A percentile compares a stretch with the other conserved stretches of the same genome.
Evolutionary conservation across 2,113 vertebrate genomes (phyloP).

Genomic region (Typhlomys cinereus): DNA sequence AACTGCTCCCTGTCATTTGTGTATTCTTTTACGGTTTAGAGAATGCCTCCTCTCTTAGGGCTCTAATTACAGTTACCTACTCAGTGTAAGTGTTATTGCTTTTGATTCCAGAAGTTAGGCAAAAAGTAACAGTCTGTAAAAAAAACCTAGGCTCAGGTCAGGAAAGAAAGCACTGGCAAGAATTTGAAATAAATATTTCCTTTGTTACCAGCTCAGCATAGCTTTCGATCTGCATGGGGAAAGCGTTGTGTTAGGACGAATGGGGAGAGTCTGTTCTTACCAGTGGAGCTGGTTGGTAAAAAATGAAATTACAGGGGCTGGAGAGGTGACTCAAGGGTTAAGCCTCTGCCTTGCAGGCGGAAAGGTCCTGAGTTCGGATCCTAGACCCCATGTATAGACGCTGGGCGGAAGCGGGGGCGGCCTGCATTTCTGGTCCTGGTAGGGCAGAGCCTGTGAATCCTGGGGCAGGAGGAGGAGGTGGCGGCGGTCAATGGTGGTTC

Average conservation of each 20-base stretch:
- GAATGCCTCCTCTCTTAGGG: background rate
- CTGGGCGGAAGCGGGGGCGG: too few relatives aligned
- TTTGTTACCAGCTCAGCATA: background rate
- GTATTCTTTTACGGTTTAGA: constrained; percentile 26
- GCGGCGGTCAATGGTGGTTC: too few relatives aligned
- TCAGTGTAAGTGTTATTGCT: constrained; percentile 13
- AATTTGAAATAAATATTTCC: constrained; percentile 35
- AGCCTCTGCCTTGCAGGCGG: too few relatives aligned
- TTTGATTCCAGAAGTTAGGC: constrained; percentile 41
- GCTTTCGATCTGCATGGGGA: constrained; percentile 16
- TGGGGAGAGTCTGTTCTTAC: background rate
- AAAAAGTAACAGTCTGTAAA: background rate
- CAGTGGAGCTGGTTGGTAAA: constrained; percentile 25
- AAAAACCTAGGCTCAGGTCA: background rate
- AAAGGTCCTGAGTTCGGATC: too few relatives aligned
- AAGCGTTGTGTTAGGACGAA: constrained; percentile 14
- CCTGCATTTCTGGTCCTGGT: too few relatives aligned
- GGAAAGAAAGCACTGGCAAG: constrained; percentile 7
- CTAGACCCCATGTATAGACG: too few relatives aligned
- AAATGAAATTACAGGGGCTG: background rate
- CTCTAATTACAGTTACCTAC: constrained; percentile 1
- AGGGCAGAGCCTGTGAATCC: too few relatives aligned
- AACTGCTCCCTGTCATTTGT: constrained; percentile 18
- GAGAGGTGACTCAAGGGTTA: too few relatives aligned
- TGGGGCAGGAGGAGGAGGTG: too few relatives aligned